Percentiles rank a stretch among this genome's conserved stretches.
Evolutionary conservation across 1,140 invertebrate species (phyloP).

Genomic region (Ips typographus): DNA sequence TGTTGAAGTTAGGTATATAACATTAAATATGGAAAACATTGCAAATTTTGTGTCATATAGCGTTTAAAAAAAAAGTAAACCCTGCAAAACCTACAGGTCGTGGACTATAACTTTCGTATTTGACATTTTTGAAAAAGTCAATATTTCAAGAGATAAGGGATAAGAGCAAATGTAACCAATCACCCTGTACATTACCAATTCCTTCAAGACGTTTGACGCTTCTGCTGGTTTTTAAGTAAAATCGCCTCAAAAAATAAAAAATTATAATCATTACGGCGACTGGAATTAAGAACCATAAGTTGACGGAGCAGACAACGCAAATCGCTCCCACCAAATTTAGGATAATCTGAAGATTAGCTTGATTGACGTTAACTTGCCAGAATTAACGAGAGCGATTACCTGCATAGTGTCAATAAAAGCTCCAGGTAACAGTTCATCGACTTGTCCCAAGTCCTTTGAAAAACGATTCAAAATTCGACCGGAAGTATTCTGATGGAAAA

Average conservation of each 20-base stretch:
- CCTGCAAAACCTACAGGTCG: too few species aligned
- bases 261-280: slow-evolving; percentile 66
- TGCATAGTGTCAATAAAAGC: slow-evolving; percentile 39
- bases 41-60: too few species aligned
- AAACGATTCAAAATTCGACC: slow-evolving; percentile 60
- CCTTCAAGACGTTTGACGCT: slow-evolving; percentile 70
- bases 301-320: slow-evolving; percentile 51
- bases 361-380: neutral
- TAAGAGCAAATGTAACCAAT: slow-evolving; percentile 2
- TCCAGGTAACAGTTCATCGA: slow-evolving; percentile 49
- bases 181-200: slow-evolving; percentile 45
- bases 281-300: slow-evolving; percentile 64
- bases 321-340: slow-evolving; percentile 44
- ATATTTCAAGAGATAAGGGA: neutral
- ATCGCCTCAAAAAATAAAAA: slow-evolving; percentile 71
- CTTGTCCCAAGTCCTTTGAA: slow-evolving; percentile 57
- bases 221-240: slow-evolving; percentile 68
- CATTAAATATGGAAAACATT: too few species aligned
- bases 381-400: slow-evolving; percentile 12
- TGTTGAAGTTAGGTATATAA: too few species aligned
- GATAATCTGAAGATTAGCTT: slow-evolving; percentile 10
- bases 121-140: too few species aligned
- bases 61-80: too few species aligned
- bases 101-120: too few species aligned
- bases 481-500: slow-evolving; percentile 61